Evolutionary conservation across 2,113 vertebrate genomes (phyloP).

Genomic region (Amblyopsis rosae): DNA sequence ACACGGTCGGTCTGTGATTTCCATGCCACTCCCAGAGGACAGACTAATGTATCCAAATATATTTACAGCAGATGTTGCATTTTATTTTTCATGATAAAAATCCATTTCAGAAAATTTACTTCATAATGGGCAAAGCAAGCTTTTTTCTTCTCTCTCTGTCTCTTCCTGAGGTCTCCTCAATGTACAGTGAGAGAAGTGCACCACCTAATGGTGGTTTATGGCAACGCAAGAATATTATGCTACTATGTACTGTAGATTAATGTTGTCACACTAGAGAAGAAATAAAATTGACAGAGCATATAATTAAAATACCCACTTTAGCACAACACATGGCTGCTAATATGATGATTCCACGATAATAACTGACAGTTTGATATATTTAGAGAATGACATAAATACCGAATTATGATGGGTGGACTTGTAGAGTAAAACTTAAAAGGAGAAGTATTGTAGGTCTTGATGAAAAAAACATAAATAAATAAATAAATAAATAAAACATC

Average conservation of each 20-base stretch:
- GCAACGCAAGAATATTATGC: conserved; percentile 15
- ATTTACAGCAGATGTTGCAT: conserved; percentile 83
- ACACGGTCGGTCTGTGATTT: conserved; percentile 78
- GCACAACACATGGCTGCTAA: neutral
- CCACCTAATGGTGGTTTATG: conserved; percentile 74
- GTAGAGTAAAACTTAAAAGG: neutral
- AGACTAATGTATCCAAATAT: conserved; percentile 83
- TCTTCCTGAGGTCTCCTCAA: conserved; percentile 49
- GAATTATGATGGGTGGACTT: no score
- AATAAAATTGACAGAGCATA: conserved; percentile 10
- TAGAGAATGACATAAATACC: neutral
- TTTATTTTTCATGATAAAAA: conserved; percentile 84
- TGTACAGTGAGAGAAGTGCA: conserved; percentile 75
- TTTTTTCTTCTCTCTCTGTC: conserved; percentile 42
- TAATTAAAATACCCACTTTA: conserved; percentile 2
- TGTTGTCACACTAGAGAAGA: neutral
- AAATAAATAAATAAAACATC: no score
- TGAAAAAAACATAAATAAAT: neutral
- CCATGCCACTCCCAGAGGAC: conserved; percentile 77
- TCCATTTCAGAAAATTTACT: conserved; percentile 79
- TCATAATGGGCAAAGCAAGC: conserved; percentile 70
- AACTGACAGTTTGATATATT: neutral
- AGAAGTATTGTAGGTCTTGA: neutral
- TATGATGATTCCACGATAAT: neutral
- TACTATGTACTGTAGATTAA: neutral